Evolutionary conservation across 2,797 vertebrate genomes (phyloP).

Genomic region (Tokudaia tokunoshimensis): DNA sequence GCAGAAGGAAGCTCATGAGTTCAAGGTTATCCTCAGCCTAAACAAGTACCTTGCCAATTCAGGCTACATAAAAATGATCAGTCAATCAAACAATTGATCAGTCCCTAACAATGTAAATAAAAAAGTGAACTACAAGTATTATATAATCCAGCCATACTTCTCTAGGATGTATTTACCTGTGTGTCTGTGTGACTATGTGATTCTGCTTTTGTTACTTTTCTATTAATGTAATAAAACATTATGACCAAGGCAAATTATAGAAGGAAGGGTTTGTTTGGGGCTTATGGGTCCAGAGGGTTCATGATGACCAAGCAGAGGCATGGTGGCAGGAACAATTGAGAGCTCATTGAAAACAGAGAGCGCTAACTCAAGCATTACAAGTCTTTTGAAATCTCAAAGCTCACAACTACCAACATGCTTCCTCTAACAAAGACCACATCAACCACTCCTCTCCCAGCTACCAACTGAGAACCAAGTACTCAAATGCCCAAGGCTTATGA

Average conservation of each 20-base stretch:
- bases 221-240: background rate
- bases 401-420: background rate
- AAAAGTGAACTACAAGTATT: background rate
- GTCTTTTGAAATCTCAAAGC: background rate
- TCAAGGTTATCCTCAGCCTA: background rate
- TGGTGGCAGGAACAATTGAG: background rate
- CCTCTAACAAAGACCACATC: background rate
- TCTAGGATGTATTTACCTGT: background rate
- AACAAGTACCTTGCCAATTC: background rate
- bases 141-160: background rate
- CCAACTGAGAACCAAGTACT: background rate
- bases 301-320: background rate
- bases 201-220: background rate
- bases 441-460: background rate
- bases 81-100: background rate
- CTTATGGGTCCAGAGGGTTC: background rate
- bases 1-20: background rate
- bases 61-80: background rate
- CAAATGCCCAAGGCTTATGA: background rate
- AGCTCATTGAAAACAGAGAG: background rate
- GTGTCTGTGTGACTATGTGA: background rate
- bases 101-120: background rate
- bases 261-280: background rate
- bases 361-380: background rate
- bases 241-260: background rate